Evolutionary conservation across 1,140 invertebrate species (phyloP), one percentile per base, ranked within the genome.

Genomic region (Danaus melanippus): DNA sequence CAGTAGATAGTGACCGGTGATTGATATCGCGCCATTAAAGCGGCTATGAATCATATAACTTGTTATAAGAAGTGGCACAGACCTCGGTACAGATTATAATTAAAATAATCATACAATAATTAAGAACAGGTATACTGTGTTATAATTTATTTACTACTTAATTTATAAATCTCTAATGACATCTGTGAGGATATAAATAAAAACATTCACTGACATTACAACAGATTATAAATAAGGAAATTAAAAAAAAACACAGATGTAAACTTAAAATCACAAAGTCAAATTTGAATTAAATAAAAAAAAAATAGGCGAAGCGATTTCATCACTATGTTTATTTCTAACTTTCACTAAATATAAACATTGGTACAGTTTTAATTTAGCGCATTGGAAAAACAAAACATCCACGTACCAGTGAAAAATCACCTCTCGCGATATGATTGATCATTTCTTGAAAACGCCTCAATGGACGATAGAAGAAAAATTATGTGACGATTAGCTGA

Each of bases 401-500:
- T 41, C 52, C 45, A 60, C 58, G 64, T 58, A 56, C 62, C 58
- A 52, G 53, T 84, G 83, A 86, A 81, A 81, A 83, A 86, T 86
- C 75, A 79, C 78, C 73, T 69, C 66, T 62, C 72, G 60, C 68
- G 65, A 74, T 82, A 78, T 86, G 82, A 86, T 84, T 79, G 79
- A 86, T 86, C 69, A 79, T 82, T 82, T 79, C 77, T 76, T 62
- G 82, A 78, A 84, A 84, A 50, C 50, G 68, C 59, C 67, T 48
- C 58, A 67, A 64, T 74, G 21, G 21, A 32, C 21, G 21, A 64
- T 73, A 74, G 72, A 71, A 62, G 69, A 74, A 74, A 62, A 70
- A 53, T 71, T 60, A 80, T 71, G 79, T 82, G 80, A 76, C 84
- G 76, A 84, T 81, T 81, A 75, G 76, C 78, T 74, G 73, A 72